Evolutionary conservation across 1,140 invertebrate species (phyloP).

Genomic region (Drosophila micromelanica): DNA sequence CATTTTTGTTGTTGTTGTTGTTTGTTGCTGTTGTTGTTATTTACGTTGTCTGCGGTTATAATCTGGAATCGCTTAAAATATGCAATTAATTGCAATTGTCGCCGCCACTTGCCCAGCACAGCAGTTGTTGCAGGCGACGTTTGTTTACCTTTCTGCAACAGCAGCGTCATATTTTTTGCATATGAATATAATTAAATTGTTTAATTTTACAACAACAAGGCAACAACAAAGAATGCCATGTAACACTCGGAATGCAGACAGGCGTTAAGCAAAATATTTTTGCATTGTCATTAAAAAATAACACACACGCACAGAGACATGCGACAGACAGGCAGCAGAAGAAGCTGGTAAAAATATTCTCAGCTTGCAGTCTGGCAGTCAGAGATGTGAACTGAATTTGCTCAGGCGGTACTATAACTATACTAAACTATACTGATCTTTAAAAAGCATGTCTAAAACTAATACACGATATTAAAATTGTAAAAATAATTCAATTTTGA

Average conservation of each 20-base stretch:
- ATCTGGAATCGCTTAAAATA: constrained; percentile 72
- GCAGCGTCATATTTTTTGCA: constrained; percentile 56
- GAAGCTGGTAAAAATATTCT: background rate
- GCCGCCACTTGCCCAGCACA: constrained; percentile 42
- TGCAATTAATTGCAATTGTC: constrained; percentile 75
- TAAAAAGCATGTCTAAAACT: no score
- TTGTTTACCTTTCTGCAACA: constrained; percentile 46
- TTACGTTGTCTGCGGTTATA: constrained; percentile 69
- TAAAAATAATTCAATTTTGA: no score
- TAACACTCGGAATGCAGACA: constrained; percentile 27
- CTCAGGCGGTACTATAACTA: background rate
- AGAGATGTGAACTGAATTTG: background rate
- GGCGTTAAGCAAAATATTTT: constrained; percentile 52
- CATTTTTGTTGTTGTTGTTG: constrained; percentile 32
- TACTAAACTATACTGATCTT: no score
- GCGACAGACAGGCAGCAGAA: background rate
- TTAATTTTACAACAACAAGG: constrained; percentile 54
- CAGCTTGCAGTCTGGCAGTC: background rate
- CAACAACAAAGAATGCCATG: constrained; percentile 15
- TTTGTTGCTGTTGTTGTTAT: constrained; percentile 47
- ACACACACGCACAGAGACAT: background rate
- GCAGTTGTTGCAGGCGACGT: constrained; percentile 39
- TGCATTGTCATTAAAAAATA: constrained; percentile 43
- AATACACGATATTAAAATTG: no score
- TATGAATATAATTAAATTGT: constrained; percentile 71